These are phyloP conservation scores for Papilio protenor DNA, from an alignment of 2,888 invertebrate species.

Conservation along the genomic window DNA sequence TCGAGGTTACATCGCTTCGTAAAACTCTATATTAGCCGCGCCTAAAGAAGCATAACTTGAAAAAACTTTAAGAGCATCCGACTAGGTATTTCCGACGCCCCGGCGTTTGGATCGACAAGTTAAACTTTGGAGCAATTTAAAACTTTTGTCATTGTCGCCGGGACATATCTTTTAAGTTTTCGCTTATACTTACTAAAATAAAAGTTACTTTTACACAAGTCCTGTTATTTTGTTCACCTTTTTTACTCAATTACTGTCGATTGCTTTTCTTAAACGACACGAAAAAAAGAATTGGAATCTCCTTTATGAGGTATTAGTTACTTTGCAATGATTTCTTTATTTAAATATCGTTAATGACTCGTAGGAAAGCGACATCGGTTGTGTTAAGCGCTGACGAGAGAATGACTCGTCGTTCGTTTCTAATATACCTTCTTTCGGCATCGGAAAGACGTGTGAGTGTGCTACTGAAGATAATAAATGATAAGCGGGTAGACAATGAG, in stretches of 20 bases:
- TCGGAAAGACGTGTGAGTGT: conserved; percentile 24
- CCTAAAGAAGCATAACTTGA: conserved; percentile 29
- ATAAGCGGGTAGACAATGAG: conserved; percentile 29
- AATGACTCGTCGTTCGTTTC: neutral
- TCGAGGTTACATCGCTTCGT: neutral
- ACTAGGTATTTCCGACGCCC: conserved; percentile 30
- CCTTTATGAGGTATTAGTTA: neutral
- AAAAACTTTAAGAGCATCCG: conserved; percentile 17
- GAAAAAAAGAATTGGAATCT: neutral
- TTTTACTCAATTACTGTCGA: conserved; percentile 2
- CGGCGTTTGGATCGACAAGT: conserved; percentile 51
- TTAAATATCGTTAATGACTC: neutral
- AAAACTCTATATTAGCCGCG: neutral
- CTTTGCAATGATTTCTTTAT: neutral
- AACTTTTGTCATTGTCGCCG: conserved; percentile 35
- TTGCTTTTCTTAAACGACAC: neutral
- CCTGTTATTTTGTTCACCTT: neutral
- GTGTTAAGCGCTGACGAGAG: too few species aligned
- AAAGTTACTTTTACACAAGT: conserved; percentile 8
- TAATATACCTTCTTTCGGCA: conserved; percentile 2
- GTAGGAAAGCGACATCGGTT: too few species aligned
- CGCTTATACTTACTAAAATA: conserved; percentile 14
- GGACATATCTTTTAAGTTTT: conserved; percentile 28
- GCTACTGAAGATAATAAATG: conserved; percentile 36
- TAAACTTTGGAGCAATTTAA: conserved; percentile 47